Base-by-base conservation (phyloP, 2,113 vertebrate genomes). In the Pardalotus punctatus region DNA sequence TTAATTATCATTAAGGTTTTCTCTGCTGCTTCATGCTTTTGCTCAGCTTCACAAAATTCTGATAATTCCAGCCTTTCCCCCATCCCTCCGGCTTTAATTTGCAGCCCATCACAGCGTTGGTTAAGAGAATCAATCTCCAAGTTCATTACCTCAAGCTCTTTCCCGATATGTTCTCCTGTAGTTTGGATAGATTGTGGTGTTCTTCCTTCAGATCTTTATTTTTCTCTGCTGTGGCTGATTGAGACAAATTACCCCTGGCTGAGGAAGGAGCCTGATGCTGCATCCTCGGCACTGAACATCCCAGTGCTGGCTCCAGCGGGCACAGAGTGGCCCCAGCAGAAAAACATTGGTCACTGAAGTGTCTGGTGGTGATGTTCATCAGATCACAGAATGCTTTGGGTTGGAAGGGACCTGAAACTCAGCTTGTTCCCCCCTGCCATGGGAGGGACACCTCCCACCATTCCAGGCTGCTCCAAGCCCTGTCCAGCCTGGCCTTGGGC, bases 41-140 rank as follows among this genome's bases (percentile, higher is more conserved):
- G 4, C 60, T 66, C 62, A 67, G 83, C 71, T 90, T 81, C 69
- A 66, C 69, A 36, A 90, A 88, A 80, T 80, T 66, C 67, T 84
- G 92, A 53, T 92, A 86, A 92, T 81, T 91, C 67, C 82, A 93
- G 85, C 69, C 35, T 90, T 71, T 91, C 36, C 25, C 45, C 56
- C 42, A 43, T 74, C 86, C 72, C 69, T 96, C 90, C 5, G 3
- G 57, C 80, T 95, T 95, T 94, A 95, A 96, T 96, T 96, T 93
- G 88, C 86, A 93, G 94, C 93, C 93, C 90, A 92, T 96, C 88
- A 57, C 80, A 83, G 76, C 0, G 2, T 16, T 86, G 89, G 70
- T 93, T 93, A 90, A 79, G 54, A 83, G 78, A 95, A 95, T 96
- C 93, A 95, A 93, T 97, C 95, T 90, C 70, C 54, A 92, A 96